phyloP scores from a whole-genome alignment of 2,888 invertebrate genomes.

The Lepeophtheirus nordmannii region DNA sequence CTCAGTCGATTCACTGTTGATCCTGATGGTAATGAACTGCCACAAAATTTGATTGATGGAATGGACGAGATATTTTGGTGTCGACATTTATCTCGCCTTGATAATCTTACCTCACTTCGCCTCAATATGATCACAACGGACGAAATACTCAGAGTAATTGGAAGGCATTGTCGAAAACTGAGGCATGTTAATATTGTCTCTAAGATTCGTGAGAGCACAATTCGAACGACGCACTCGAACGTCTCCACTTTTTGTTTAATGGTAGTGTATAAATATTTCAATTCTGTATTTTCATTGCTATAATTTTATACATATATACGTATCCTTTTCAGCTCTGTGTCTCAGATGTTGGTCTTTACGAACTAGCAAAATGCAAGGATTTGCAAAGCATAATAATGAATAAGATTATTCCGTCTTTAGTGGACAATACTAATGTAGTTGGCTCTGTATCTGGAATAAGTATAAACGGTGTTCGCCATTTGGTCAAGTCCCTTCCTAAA shows the following conservation, averaged over 20 bases:
- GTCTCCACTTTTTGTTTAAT: not conserved
- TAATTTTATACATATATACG: too few relatives aligned
- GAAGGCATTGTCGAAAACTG: conserved; percentile 9
- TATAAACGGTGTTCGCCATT: conserved; percentile 7
- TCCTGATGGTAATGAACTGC: conserved; percentile 18
- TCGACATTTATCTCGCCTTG: conserved; percentile 2
- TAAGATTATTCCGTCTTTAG: not conserved
- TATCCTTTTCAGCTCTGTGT: conserved; percentile 9
- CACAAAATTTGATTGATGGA: conserved; percentile 12
- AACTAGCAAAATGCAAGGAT: not conserved
- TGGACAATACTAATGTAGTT: not conserved
- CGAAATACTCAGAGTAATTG: conserved; percentile 12
- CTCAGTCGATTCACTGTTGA: conserved; percentile 11
- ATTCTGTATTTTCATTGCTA: not conserved
- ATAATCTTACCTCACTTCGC: conserved; percentile 6
- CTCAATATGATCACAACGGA: conserved; percentile 19
- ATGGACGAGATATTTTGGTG: conserved; percentile 23
- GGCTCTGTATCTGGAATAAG: conserved; percentile 1
- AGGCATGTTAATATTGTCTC: conserved; percentile 18
- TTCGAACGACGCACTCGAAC: not conserved
- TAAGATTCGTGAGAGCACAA: not conserved
- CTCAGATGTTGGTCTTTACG: conserved; percentile 8
- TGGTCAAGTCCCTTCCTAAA: conserved; percentile 2
- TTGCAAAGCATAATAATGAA: conserved; percentile 12
- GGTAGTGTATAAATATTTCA: not conserved